Conservation (phyloP, 2,888 invertebrate species). For the Vannuccia rotundouncinata region DNA sequence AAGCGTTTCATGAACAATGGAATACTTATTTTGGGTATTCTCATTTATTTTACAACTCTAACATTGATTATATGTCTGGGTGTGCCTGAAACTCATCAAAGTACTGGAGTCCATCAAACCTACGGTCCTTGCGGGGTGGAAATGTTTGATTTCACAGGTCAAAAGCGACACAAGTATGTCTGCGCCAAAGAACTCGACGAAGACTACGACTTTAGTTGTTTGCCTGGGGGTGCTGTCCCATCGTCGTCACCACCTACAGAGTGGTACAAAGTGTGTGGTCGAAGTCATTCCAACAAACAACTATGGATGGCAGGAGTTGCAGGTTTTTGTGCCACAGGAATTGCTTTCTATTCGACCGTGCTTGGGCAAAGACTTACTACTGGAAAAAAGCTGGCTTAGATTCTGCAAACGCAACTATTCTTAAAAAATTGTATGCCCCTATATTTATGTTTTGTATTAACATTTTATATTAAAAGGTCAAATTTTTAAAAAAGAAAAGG, state of each 20-base stretch:
- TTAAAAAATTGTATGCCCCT: too few species aligned
- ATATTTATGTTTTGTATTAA: too few species aligned
- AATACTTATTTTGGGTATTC: background rate
- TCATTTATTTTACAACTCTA: constrained; percentile 20
- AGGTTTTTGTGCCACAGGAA: background rate
- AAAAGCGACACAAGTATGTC: constrained; percentile 3
- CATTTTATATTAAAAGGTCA: too few species aligned
- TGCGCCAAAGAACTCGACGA: constrained; percentile 31
- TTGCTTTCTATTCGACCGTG: background rate
- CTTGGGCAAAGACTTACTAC: background rate
- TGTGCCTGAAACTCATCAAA: constrained; percentile 28
- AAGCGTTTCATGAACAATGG: background rate
- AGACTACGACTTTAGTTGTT: constrained; percentile 29
- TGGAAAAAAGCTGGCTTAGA: background rate
- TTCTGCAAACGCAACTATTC: too few species aligned
- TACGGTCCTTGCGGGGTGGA: constrained; percentile 33
- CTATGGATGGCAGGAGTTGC: background rate
- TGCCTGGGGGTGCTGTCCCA: background rate
- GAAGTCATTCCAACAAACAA: background rate
- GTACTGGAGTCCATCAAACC: constrained; percentile 36
- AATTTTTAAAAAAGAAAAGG: too few species aligned
- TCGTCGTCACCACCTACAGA: background rate
- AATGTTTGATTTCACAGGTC: constrained; percentile 30
- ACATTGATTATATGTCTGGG: constrained; percentile 1
- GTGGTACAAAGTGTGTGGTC: constrained; percentile 34